Base-by-base conservation (phyloP, 2,797 vertebrate species). In the Sebastes matsubarae region DNA sequence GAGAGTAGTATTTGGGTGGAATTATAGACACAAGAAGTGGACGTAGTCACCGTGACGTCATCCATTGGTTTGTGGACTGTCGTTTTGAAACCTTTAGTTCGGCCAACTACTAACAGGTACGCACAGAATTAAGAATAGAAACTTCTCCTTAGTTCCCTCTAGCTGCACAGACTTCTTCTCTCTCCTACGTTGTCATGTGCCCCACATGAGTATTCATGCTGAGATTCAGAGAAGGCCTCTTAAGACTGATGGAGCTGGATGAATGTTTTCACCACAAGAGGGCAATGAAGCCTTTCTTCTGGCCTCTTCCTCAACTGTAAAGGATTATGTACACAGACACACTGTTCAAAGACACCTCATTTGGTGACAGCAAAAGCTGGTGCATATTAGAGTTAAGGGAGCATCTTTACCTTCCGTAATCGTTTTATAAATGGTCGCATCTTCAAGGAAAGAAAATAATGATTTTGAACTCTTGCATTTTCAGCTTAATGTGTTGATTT, bases 281-380 rank as follows among this genome's bases (percentile, higher is more conserved):
- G 95, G 95, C 96, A 95, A 84, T 94, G 93, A 91, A 92, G 94
- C 82, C 89, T 96, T 96, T 96, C 95, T 94, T 93, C 95, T 95
- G 90, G 90, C 81, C 74, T 80, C 42, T 30, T 30, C 38, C 22
- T 80, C 52, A 60, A n/a, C 34, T 60, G 13, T n/a, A 46, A 50
- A 38, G 34, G 25, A 52, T 2, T 2, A 29, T 1, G 11, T n/a
- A 11, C 67, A 68, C 59, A 88, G 34, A 80, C 65, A 58, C 76
- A 77, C 72, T 42, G 46, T 83, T 90, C 81, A 81, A 55, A 87
- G 64, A 77, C 69, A 24, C 77, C 67, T 81, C 80, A 82, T 59
- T 84, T 65, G 74, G 80, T 86, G 86, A 80, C 83, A 69, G 68
- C 66, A 79, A 66, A 75, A 71, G 68, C 80, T 77, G 68, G 50